Conservation (phyloP, 2,888 invertebrate genomes). For the Troglohyphantes excavatus region DNA sequence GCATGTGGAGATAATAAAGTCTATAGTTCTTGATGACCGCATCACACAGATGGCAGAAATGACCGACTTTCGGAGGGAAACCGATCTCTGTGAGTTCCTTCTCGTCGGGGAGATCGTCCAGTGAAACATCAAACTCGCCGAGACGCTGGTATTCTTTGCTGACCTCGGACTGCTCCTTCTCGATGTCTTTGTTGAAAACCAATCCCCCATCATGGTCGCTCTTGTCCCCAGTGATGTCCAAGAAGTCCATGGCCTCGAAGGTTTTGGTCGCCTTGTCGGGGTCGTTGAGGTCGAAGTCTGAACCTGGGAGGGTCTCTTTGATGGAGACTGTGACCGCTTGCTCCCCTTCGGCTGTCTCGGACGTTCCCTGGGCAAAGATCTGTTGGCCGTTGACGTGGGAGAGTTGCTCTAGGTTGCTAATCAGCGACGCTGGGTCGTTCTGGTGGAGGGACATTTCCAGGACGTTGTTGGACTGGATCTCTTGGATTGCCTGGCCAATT, state of each 20-base stretch:
- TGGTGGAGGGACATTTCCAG: conserved; percentile 66
- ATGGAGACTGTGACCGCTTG: conserved; percentile 69
- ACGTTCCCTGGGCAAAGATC: conserved; percentile 67
- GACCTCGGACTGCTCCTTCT: conserved; percentile 55
- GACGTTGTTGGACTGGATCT: conserved; percentile 68
- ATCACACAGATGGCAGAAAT: conserved; percentile 79
- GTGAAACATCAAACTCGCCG: conserved; percentile 57
- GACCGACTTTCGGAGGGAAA: conserved; percentile 78
- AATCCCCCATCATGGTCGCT: conserved; percentile 25
- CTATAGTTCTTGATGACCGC: conserved; percentile 79
- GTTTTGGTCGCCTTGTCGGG: conserved; percentile 50
- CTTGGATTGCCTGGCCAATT: conserved; percentile 76
- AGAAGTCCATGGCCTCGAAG: conserved; percentile 69
- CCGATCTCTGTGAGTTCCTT: conserved; percentile 76
- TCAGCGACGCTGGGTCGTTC: conserved; percentile 63
- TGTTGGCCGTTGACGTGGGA: conserved; percentile 71
- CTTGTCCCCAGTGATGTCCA: conserved; percentile 56
- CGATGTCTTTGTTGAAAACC: background rate
- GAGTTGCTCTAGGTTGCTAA: conserved; percentile 71
- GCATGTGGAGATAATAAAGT: conserved; percentile 79
- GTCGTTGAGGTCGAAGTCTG: conserved; percentile 60
- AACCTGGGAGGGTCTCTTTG: conserved; percentile 66
- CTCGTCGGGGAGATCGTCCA: conserved; percentile 77
- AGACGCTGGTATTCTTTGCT: conserved; percentile 70
- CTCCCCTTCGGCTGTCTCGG: conserved; percentile 74